These are phyloP conservation scores for Physeter macrocephalus DNA, from an alignment of 2,113 vertebrate genomes.

Conservation along the genomic window DNA sequence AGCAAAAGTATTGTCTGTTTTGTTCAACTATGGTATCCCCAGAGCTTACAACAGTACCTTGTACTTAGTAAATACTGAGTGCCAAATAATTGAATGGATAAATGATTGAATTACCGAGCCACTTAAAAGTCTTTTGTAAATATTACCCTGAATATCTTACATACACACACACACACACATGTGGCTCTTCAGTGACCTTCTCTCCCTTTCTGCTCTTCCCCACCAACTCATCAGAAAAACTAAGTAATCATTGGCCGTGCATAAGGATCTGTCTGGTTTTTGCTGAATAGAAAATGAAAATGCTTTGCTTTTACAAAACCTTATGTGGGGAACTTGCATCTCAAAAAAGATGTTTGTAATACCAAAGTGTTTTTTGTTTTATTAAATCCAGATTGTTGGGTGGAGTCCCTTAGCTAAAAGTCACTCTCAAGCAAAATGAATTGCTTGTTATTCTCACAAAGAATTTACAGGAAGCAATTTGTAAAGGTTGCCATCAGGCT, in stretches of 20 bases:
- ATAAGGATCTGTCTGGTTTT: conserved; percentile 29
- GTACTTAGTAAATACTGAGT: background rate
- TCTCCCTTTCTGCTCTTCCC: background rate
- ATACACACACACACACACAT: background rate
- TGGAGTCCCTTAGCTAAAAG: conserved; percentile 61
- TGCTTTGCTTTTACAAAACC: conserved; percentile 30
- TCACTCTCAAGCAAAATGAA: conserved; percentile 58
- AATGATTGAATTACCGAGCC: background rate
- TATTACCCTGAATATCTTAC: background rate
- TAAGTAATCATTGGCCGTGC: background rate
- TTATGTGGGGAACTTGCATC: conserved; percentile 24
- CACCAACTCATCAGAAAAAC: background rate
- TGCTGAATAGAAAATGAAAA: conserved; percentile 10
- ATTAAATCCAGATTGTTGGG: conserved; percentile 69
- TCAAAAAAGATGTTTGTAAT: conserved; percentile 50
- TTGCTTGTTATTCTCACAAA: conserved; percentile 64
- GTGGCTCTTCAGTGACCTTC: background rate
- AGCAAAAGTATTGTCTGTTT: conserved; percentile 3
- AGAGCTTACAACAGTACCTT: background rate
- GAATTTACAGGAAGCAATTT: conserved; percentile 72
- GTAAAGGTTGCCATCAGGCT: conserved; percentile 63
- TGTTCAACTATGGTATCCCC: background rate
- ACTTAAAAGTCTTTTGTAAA: conserved; percentile 28
- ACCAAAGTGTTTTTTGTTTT: conserved; percentile 52
- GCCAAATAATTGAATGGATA: background rate